Base-by-base conservation (phyloP, 2,797 vertebrate species). In the Alosa sapidissima region DNA sequence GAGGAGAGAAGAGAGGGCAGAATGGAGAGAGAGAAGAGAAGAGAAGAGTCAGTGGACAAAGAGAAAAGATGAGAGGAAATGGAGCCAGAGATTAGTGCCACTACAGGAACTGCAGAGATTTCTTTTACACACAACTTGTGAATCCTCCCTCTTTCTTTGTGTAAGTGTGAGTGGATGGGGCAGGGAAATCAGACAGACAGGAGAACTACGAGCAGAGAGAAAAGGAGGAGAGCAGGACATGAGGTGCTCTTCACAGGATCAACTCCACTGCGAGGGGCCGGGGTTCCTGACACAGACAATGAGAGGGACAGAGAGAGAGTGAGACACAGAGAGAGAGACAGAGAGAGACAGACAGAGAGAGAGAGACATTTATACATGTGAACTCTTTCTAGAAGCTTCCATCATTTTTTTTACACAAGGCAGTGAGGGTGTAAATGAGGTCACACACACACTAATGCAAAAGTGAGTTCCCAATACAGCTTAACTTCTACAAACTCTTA, bases 181-280 rank as follows among this genome's bases (percentile, higher is more conserved):
- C 1, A 72, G 83, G 84, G 36, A 81, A 60, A 87, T 95, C 92
- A 94, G 89, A 93, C 87, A 3, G 89, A 89, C 60, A 91, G 82
- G 83, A 90, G 82, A 81, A 90, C 83, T 62, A 93, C 81, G n/a
- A 92, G 33, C 83, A 90, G 3, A 72, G 91, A 81, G 87, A 86
- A 1, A 85, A 94, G 78, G 86, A 92, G 81, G 83, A 93, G 87
- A 0, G 86, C 51, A n/a, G 49, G 86, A 62, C 87, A 85, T 19
- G 85, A 87, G 72, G 81, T 24, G 1, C 83, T 86, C 87, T 83
- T 89, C 36, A 45, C 81, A 14, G 89, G 88, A 78, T 82, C 81
- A 51, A 49, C 89, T 0, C 60, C 45, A 10, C 87, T 89, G n/a
- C 0, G 72, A 81, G 78, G 33, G 2, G 49, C 54, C 54, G 87